These are phyloP conservation scores for Apoda limacodes DNA, from an alignment of 2,888 invertebrate genomes.

Conservation along the genomic window DNA sequence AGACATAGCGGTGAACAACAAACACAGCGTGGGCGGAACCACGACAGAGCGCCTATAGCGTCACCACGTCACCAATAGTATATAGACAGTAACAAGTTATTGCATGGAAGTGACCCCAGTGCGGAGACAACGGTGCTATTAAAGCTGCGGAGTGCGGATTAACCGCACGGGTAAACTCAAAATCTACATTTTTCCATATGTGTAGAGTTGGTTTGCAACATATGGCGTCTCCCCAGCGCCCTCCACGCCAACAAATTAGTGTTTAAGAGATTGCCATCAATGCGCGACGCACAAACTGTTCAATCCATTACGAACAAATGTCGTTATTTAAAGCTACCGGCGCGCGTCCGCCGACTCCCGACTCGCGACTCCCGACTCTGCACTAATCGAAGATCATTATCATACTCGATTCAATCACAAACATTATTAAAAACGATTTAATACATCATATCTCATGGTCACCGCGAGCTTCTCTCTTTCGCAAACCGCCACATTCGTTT, in stretches of 20 bases:
- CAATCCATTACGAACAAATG: conserved; percentile 63
- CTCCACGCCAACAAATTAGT: conserved; percentile 43
- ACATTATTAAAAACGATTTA: conserved; percentile 51
- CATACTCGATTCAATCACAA: conserved; percentile 50
- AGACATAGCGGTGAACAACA: conserved; percentile 4
- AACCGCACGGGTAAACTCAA: conserved; percentile 22
- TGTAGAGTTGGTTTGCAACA: conserved; percentile 39
- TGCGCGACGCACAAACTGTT: conserved; percentile 37
- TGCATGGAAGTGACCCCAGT: conserved; percentile 5
- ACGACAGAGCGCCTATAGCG: conserved; percentile 7
- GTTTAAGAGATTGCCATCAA: conserved; percentile 62
- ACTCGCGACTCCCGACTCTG: conserved; percentile 24
- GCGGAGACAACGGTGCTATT: conserved; percentile 34
- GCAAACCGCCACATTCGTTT: too few relatives aligned
- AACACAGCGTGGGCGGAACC: conserved; percentile 5
- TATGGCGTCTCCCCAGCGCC: conserved; percentile 41
- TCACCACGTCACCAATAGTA: too few relatives aligned
- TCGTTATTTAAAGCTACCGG: conserved; percentile 37
- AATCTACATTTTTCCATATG: conserved; percentile 20
- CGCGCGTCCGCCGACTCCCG: conserved; percentile 18
- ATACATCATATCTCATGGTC: conserved; percentile 16
- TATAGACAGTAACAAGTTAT: too few relatives aligned
- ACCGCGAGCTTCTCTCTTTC: background rate
- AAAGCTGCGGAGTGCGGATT: conserved; percentile 38
- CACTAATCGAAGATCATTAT: conserved; percentile 59